These are phyloP conservation scores for Nettapus auritus DNA, from an alignment of 2,113 vertebrate species.

Conservation along the genomic window DNA sequence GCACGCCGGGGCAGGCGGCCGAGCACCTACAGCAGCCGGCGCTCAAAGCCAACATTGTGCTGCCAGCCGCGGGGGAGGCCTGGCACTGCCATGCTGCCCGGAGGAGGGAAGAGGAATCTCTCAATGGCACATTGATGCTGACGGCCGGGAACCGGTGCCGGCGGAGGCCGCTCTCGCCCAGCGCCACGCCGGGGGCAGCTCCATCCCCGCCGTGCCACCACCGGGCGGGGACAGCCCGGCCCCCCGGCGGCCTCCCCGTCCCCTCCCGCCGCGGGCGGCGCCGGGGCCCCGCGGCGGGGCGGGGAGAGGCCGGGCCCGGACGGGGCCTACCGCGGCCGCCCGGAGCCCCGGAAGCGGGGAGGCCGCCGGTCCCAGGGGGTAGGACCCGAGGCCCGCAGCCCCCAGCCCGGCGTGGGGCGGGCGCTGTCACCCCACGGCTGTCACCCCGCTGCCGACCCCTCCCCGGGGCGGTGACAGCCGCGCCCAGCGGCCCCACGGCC, in stretches of 20 bases:
- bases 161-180: background rate
- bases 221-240: background rate
- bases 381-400: too few relatives aligned
- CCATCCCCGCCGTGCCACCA: background rate
- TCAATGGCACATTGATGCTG: slow-evolving; percentile 72
- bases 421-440: background rate
- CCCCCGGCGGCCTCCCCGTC: background rate
- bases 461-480: background rate
- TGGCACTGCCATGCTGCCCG: slow-evolving; percentile 70
- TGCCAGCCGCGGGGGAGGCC: slow-evolving; percentile 25
- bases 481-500: background rate
- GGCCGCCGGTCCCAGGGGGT: too few relatives aligned
- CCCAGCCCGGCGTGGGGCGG: too few relatives aligned
- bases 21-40: slow-evolving; percentile 54
- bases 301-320: background rate
- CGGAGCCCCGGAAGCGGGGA: too few relatives aligned
- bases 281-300: background rate
- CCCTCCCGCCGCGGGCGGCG: background rate
- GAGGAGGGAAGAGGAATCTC: slow-evolving; percentile 39
- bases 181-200: background rate
- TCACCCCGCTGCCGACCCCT: background rate
- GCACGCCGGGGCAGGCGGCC: slow-evolving; percentile 22
- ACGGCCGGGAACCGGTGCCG: background rate
- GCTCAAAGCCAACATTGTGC: slow-evolving; percentile 71
- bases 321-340: background rate